Conservation (phyloP, 2,113 vertebrate species). For the Morone saxatilis region DNA sequence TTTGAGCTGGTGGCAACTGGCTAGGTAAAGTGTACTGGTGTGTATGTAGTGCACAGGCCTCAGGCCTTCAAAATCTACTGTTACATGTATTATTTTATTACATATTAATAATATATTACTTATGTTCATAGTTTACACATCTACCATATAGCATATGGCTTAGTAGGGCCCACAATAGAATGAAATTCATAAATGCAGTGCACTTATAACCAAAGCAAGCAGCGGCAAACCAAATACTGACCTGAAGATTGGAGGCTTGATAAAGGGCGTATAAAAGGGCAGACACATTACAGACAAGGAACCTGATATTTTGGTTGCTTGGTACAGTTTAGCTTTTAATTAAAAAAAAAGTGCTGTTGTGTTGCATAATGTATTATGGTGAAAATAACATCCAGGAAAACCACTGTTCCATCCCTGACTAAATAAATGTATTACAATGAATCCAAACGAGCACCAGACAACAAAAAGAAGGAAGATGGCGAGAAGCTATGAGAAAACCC, state of each 20-base stretch:
- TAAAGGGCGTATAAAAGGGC: not conserved
- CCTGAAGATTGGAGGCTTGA: not conserved
- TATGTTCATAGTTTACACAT: not conserved
- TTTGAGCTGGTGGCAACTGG: not conserved
- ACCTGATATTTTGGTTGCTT: not conserved
- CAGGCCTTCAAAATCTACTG: not conserved
- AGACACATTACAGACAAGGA: slow-evolving; percentile 2
- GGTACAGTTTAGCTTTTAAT: slow-evolving; percentile 12
- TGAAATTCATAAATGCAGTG: not conserved
- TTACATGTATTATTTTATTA: not conserved
- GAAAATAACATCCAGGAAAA: not conserved
- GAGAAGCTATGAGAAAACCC: not conserved
- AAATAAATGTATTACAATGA: not conserved
- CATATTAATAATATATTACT: not conserved
- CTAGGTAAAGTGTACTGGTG: not conserved
- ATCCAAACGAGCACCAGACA: not conserved
- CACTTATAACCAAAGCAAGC: not conserved
- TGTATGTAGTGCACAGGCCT: not conserved
- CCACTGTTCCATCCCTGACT: not conserved
- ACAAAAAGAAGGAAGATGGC: not conserved
- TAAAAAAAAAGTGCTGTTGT: slow-evolving; percentile 1
- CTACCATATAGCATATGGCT: not conserved
- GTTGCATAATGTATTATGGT: not conserved
- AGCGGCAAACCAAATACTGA: slow-evolving; percentile 6
- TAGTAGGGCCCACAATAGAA: not conserved